phyloP scores from a whole-genome alignment of 2,888 invertebrate genomes.

The Drosophila meridiana region DNA sequence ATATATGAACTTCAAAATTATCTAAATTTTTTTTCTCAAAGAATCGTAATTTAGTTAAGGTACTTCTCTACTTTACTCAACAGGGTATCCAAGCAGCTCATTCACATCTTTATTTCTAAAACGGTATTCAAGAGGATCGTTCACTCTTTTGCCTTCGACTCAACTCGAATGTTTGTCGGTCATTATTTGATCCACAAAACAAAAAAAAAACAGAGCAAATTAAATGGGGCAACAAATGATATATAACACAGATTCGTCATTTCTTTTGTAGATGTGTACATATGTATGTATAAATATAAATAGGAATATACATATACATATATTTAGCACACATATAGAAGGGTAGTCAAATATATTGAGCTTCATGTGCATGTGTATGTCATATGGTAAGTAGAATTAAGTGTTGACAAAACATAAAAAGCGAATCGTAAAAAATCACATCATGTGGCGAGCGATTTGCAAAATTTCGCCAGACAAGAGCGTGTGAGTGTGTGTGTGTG shows the following conservation, averaged over 20 bases:
- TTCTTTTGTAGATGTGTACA: slow-evolving; percentile 9
- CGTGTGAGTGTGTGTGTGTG: slow-evolving; percentile 17
- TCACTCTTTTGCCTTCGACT: slow-evolving; percentile 3
- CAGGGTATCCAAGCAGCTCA: slow-evolving; percentile 6
- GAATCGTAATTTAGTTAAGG: neutral
- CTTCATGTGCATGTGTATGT: slow-evolving; percentile 20
- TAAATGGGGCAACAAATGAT: slow-evolving; percentile 16
- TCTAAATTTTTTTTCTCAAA: neutral
- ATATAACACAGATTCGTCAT: slow-evolving; percentile 33
- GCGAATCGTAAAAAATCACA: slow-evolving; percentile 42
- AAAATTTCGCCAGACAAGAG: slow-evolving; percentile 27
- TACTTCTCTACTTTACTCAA: neutral
- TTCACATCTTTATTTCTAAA: neutral
- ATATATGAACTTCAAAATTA: no score
- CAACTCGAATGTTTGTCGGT: slow-evolving; percentile 32
- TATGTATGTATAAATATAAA: neutral
- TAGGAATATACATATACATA: neutral
- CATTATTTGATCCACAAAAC: slow-evolving; percentile 29
- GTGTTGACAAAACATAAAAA: slow-evolving; percentile 44
- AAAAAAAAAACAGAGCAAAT: slow-evolving; percentile 13
- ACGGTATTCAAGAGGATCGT: slow-evolving; percentile 9
- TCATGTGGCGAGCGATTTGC: slow-evolving; percentile 47
- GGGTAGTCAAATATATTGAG: slow-evolving; percentile 17
- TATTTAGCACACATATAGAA: neutral
- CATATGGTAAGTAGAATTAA: slow-evolving; percentile 35